Evolutionary conservation across 1,140 invertebrate species (phyloP).

Genomic region (Ceratoteleas bidentatus): DNA sequence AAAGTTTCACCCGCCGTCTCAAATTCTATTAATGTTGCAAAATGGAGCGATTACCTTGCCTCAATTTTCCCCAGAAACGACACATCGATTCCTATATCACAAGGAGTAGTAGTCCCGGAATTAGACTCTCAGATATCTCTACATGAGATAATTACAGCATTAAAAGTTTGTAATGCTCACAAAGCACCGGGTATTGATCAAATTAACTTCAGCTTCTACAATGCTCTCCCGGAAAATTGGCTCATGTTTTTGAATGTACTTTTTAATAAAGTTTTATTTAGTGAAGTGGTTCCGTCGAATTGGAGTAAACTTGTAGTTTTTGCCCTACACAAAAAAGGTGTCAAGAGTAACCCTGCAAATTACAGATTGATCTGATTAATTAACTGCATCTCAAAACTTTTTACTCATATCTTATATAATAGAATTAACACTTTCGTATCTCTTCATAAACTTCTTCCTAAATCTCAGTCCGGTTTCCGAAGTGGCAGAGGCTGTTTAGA

Average conservation of each 20-base stretch:
- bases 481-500: constrained; percentile 7
- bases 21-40: too few species aligned
- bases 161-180: constrained; percentile 24
- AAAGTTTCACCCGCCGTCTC: too few species aligned
- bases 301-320: constrained; percentile 17
- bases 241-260: background rate
- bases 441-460: background rate
- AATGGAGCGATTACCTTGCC: too few species aligned
- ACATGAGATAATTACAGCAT: too few species aligned
- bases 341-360: background rate
- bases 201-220: constrained; percentile 37
- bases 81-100: too few species aligned
- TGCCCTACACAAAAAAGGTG: constrained; percentile 18
- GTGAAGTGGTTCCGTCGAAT: background rate
- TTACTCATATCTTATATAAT: constrained; percentile 10
- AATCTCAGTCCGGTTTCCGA: too few species aligned
- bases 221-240: constrained; percentile 13
- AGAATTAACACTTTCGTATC: background rate
- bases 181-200: constrained; percentile 29
- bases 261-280: background rate
- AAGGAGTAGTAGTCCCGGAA: too few species aligned
- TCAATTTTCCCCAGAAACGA: too few species aligned
- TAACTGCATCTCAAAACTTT: constrained; percentile 11
- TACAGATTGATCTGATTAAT: constrained; percentile 18
- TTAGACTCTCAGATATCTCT: too few species aligned